These are phyloP conservation scores for Acanthosoma haemorrhoidale DNA, from an alignment of 2,888 invertebrate genomes.

Conservation along the genomic window DNA sequence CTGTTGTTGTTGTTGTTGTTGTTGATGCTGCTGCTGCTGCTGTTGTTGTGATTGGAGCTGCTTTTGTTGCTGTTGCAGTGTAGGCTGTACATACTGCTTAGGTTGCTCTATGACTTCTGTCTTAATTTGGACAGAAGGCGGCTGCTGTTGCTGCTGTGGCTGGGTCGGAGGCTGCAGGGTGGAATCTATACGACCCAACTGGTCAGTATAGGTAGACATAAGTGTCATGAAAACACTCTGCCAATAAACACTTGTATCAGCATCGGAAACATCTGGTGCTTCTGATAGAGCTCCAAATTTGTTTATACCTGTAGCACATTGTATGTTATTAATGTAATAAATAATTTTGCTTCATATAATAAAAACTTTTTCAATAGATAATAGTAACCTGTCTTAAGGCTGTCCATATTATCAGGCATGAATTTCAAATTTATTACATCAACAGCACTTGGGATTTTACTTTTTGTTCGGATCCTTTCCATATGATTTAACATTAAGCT, in stretches of 20 bases:
- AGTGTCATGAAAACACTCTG: slow-evolving; percentile 15
- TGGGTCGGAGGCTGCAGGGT: not conserved
- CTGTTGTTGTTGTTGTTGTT: slow-evolving; percentile 25
- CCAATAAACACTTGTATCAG: slow-evolving; percentile 12
- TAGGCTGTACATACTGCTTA: slow-evolving; percentile 8
- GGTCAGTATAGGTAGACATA: slow-evolving; percentile 20
- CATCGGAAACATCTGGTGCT: slow-evolving; percentile 8
- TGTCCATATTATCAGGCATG: slow-evolving; percentile 17
- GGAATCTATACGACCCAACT: not conserved
- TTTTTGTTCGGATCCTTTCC: slow-evolving; percentile 23
- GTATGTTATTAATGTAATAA: not conserved
- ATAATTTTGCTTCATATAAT: not conserved
- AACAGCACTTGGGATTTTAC: slow-evolving; percentile 20
- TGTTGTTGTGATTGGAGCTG: slow-evolving; percentile 15
- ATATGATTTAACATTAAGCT: slow-evolving; percentile 26
- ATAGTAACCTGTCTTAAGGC: not conserved
- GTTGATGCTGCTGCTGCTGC: slow-evolving; percentile 25
- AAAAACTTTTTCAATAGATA: not conserved
- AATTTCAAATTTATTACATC: slow-evolving; percentile 25
- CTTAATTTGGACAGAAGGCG: too few species aligned
- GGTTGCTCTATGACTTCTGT: not conserved
- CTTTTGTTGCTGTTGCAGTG: slow-evolving; percentile 15
- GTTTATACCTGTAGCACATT: not conserved
- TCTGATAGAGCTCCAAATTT: slow-evolving; percentile 4
- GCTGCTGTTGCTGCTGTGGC: not conserved